Evolutionary conservation across 1,140 invertebrate species (phyloP).

Genomic region (Drosophila pseudoobscura): DNA sequence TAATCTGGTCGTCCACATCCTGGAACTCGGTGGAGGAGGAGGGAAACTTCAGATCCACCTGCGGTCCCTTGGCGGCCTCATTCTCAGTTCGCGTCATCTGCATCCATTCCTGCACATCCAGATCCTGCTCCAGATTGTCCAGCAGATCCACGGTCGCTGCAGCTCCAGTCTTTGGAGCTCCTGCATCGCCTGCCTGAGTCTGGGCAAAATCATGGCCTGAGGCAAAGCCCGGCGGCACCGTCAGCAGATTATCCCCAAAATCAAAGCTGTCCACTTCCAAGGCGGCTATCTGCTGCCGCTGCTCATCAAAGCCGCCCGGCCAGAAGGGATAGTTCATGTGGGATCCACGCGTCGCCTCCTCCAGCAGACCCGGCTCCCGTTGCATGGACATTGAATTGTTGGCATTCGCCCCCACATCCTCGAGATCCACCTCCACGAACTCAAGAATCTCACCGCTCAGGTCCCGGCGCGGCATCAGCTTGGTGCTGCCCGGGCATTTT

Average conservation of each 20-base stretch:
- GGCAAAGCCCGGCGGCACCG: conserved; percentile 87
- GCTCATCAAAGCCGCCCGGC: conserved; percentile 90
- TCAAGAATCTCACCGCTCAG: conserved; percentile 88
- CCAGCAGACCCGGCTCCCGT: conserved; percentile 85
- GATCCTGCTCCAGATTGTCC: conserved; percentile 68
- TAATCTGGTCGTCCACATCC: conserved; percentile 76
- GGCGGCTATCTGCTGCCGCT: conserved; percentile 71
- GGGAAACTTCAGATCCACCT: not conserved
- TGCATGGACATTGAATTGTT: conserved; percentile 91
- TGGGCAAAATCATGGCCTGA: conserved; percentile 85
- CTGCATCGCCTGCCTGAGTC: not conserved
- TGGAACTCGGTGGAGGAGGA: conserved; percentile 12
- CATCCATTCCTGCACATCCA: conserved; percentile 78
- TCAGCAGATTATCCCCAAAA: conserved; percentile 86
- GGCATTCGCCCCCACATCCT: conserved; percentile 86
- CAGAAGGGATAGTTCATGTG: conserved; percentile 90
- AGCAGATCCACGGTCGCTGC: conserved; percentile 62
- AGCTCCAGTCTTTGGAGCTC: conserved; percentile 11
- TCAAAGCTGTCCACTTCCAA: conserved; percentile 76
- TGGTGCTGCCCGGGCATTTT: conserved; percentile 65
- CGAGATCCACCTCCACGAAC: conserved; percentile 87
- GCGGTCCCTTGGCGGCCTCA: not conserved
- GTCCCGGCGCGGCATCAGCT: conserved; percentile 86
- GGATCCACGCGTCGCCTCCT: conserved; percentile 87
- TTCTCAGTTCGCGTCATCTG: conserved; percentile 55